Percentiles rank a stretch among this genome's conserved stretches.
These are phyloP conservation scores for Sisyra terminalis DNA, from an alignment of 2,888 invertebrate species.

Conservation along the genomic window DNA sequence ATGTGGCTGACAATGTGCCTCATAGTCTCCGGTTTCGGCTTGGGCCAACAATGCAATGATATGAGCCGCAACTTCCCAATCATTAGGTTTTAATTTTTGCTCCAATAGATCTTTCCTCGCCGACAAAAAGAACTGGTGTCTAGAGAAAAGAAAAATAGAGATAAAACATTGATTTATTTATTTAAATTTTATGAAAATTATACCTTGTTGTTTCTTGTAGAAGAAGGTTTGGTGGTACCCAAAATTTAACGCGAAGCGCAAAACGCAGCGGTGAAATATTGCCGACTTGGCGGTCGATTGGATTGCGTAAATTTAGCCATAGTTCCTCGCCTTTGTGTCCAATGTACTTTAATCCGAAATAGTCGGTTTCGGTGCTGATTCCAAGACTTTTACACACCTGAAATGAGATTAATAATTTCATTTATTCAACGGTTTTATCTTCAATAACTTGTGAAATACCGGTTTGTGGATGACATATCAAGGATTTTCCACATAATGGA, in stretches of 20 bases:
- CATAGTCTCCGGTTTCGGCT: slow-evolving; percentile 56
- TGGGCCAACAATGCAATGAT: slow-evolving; percentile 65
- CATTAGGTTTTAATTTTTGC: slow-evolving; percentile 51
- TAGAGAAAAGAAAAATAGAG: slow-evolving; percentile 23
- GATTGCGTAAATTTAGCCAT: slow-evolving; percentile 78
- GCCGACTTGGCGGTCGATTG: slow-evolving; percentile 55
- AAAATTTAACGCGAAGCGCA: slow-evolving; percentile 69
- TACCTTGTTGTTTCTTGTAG: slow-evolving; percentile 71
- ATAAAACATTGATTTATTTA: not conserved
- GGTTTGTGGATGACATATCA: too few species aligned
- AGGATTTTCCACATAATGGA: too few species aligned
- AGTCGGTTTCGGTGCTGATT: slow-evolving; percentile 73
- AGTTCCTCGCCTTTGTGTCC: slow-evolving; percentile 47
- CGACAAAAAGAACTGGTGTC: slow-evolving; percentile 71
- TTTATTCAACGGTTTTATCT: too few species aligned
- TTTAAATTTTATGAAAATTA: slow-evolving; percentile 11
- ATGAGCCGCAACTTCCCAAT: slow-evolving; percentile 49
- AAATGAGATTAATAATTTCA: too few species aligned
- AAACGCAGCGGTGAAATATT: slow-evolving; percentile 46
- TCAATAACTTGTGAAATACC: too few species aligned
- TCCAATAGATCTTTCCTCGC: slow-evolving; percentile 61
- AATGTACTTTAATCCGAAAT: slow-evolving; percentile 66
- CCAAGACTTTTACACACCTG: slow-evolving; percentile 75
- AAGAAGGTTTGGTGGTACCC: slow-evolving; percentile 77
- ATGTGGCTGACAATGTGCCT: slow-evolving; percentile 38